These are phyloP conservation scores for Hyles vespertilio DNA, from an alignment of 1,140 invertebrate species.

Conservation along the genomic window DNA sequence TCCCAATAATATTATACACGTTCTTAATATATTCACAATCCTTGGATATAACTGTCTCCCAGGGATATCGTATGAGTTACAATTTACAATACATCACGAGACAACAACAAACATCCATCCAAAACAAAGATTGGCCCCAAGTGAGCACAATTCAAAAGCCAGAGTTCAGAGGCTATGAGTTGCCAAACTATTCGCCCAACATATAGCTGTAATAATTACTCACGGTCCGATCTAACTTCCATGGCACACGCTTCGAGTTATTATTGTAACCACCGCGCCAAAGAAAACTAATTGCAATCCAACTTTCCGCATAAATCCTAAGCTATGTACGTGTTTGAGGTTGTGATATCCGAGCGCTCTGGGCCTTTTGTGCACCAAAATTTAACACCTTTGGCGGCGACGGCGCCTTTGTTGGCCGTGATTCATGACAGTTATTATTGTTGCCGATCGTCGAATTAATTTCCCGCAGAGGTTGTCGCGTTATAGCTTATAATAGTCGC, in stretches of 20 bases:
- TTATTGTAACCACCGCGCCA: constrained; percentile 18
- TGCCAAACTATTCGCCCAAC: background rate
- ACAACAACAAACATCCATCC: too few relatives aligned
- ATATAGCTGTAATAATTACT: background rate
- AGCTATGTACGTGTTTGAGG: constrained; percentile 28
- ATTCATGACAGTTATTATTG: constrained; percentile 57
- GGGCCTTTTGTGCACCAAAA: constrained; percentile 41
- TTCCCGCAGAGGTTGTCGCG: constrained; percentile 28
- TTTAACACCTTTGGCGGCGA: constrained; percentile 49
- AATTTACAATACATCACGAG: too few relatives aligned
- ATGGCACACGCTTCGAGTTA: background rate
- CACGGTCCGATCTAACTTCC: background rate
- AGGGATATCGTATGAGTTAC: too few relatives aligned
- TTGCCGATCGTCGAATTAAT: constrained; percentile 58
- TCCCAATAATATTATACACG: too few relatives aligned
- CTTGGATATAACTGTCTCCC: too few relatives aligned
- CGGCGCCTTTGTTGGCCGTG: constrained; percentile 42
- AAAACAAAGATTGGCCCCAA: too few relatives aligned
- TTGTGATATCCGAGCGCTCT: constrained; percentile 21
- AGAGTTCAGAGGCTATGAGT: too few relatives aligned
- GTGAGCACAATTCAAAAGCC: too few relatives aligned
- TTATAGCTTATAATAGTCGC: constrained; percentile 19
- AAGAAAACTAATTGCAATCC: constrained; percentile 58
- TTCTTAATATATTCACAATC: too few relatives aligned
- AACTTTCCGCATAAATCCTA: constrained; percentile 59